Conservation (phyloP, 2,797 vertebrate species). For the Anisognathus igniventris region DNA sequence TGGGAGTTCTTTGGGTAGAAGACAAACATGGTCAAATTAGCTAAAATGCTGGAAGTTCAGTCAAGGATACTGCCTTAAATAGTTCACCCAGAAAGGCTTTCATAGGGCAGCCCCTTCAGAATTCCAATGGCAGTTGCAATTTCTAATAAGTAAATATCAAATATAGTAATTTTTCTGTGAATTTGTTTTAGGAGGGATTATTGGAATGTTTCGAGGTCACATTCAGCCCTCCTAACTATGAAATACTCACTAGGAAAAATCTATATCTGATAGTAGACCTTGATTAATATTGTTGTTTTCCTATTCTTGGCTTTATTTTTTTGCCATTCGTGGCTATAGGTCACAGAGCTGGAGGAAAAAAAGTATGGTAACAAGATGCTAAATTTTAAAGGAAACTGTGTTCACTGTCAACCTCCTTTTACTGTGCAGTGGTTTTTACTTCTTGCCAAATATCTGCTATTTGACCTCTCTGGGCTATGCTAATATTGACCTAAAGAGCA, state of each 20-base stretch:
- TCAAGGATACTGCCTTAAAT: slow-evolving; percentile 54
- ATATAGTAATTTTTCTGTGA: background rate
- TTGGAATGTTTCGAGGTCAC: background rate
- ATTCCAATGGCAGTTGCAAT: background rate
- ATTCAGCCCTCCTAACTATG: background rate
- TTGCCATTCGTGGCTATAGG: background rate
- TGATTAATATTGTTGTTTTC: background rate
- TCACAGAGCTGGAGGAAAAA: background rate
- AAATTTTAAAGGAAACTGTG: background rate
- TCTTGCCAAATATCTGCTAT: slow-evolving; percentile 1
- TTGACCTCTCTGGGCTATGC: background rate
- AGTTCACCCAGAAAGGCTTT: slow-evolving; percentile 26
- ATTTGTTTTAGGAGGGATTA: background rate
- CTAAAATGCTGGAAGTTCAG: slow-evolving; percentile 51
- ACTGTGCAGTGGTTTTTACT: background rate
- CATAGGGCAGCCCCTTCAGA: slow-evolving; percentile 17
- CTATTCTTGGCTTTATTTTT: background rate
- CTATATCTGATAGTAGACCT: background rate
- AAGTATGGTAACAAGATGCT: background rate
- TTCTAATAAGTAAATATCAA: slow-evolving; percentile 12
- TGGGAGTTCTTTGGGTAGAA: background rate
- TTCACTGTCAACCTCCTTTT: background rate
- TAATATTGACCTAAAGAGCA: background rate
- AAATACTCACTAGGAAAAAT: background rate
- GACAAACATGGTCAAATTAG: slow-evolving; percentile 46